Evolutionary conservation across 2,888 invertebrate species (phyloP).

Genomic region (Euclidia mi): DNA sequence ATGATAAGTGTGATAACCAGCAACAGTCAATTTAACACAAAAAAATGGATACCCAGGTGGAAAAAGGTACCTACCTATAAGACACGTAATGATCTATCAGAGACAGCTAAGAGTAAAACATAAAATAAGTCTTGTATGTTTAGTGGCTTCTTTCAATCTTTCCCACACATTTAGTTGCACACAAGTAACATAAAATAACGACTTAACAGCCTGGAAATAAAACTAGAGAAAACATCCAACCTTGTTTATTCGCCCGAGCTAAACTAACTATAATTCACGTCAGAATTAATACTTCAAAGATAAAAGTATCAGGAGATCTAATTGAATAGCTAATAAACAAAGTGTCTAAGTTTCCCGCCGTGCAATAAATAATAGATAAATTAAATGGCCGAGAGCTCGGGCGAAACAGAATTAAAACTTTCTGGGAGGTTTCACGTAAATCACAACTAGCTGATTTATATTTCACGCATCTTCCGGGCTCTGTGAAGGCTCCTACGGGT

Average conservation of each 20-base stretch:
- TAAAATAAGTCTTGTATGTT: no score
- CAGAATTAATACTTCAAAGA: slow-evolving; percentile 39
- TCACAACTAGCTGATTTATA: slow-evolving; percentile 84
- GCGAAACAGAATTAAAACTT: slow-evolving; percentile 86
- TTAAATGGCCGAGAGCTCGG: slow-evolving; percentile 74
- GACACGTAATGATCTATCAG: no score
- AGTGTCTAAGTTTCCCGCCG: slow-evolving; percentile 74
- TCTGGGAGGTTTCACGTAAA: slow-evolving; percentile 81
- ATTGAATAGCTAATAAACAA: slow-evolving; percentile 81
- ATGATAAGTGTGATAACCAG: no score
- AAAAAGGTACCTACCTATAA: no score
- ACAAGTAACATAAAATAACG: no score
- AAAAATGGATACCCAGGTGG: no score
- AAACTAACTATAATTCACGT: slow-evolving; percentile 10
- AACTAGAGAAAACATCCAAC: background rate
- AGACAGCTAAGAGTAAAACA: no score
- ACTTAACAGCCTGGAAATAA: no score
- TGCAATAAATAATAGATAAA: slow-evolving; percentile 84
- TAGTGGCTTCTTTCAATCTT: no score
- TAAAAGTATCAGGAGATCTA: slow-evolving; percentile 65
- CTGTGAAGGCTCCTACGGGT: slow-evolving; percentile 38
- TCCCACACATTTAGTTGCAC: no score
- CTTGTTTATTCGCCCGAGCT: background rate
- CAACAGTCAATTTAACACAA: no score
- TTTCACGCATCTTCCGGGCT: slow-evolving; percentile 80